Base-by-base conservation (phyloP, 2,888 invertebrate species). In the Pyralis farinalis region DNA sequence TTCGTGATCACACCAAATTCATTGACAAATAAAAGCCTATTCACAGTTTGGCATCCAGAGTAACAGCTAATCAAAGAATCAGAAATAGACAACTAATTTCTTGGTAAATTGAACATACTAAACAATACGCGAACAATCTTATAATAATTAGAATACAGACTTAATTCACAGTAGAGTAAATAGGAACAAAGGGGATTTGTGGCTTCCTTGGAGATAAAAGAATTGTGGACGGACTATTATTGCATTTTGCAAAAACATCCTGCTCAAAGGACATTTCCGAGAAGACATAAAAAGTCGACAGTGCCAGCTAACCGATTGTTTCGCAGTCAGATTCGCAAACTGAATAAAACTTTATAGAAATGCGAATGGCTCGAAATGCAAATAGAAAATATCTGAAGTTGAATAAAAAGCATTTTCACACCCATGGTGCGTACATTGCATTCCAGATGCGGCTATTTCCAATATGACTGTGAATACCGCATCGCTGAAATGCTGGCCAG, bases 201-300 rank as follows among this genome's bases (percentile, higher is more conserved):
- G 4, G 16, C 40, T 37, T 35, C 43, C 43, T 61, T 56, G 57
- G 31, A 49, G 51, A 62, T 56, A 64, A 57, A 57, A 47, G 55
- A 46, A 37, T 49, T 47, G 37, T 49, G 50, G 50, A 41, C 41
- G 34, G 39, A 49, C 51, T 54, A 54, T 65, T 71, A 71, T 72
- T 72, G 63, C 67, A 65, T 72, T 71, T 63, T 55, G 51, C 53
- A 58, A 64, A 63, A 63, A 60, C 54, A 50, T 53, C 53, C 42
- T 20, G 36, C 40, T 51, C 52, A 57, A 55, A 53, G 55, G 51
- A 54, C 40, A 43, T 47, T 51, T 50, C 44, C 48, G 49, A 48
- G 52, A 51, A 46, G 45, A 49, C 41, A 45, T 43, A 38, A 43
- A 55, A 58, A 53, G 47, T 51, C 40, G 31, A 25, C 16, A 31